Evolutionary conservation across 2,113 vertebrate species (phyloP).

Genomic region (Sylvia atricapilla): DNA sequence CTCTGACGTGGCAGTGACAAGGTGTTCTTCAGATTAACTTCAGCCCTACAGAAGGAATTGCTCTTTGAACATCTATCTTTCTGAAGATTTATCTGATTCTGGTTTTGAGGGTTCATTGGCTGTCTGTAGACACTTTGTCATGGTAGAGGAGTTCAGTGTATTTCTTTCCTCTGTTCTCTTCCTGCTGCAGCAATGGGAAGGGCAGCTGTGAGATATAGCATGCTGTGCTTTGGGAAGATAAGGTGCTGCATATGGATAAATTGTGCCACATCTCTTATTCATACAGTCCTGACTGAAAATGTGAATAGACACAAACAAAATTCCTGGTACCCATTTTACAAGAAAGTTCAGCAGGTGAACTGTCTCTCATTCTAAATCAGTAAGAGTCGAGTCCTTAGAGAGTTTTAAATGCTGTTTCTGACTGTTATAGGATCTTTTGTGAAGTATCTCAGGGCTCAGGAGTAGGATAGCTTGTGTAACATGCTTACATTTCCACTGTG

Average conservation of each 20-base stretch:
- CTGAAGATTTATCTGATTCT: background rate
- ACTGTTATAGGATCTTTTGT: background rate
- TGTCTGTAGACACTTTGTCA: background rate
- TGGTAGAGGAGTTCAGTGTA: background rate
- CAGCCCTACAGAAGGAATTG: background rate
- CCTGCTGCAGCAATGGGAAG: background rate
- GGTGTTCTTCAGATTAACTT: background rate
- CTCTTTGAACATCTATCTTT: background rate
- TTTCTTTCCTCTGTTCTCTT: background rate
- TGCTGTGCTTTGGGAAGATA: background rate
- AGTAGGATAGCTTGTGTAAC: background rate
- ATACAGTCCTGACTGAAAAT: background rate
- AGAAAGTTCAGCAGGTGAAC: conserved; percentile 14
- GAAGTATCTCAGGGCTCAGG: background rate
- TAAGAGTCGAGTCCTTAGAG: background rate
- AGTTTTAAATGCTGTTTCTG: background rate
- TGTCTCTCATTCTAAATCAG: conserved; percentile 32
- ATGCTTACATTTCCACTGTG: background rate
- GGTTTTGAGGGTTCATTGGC: background rate
- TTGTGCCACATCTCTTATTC: conserved; percentile 37
- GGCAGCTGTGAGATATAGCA: background rate
- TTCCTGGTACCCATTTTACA: background rate
- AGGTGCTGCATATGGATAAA: background rate
- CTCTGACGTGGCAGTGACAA: background rate
- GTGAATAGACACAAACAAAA: background rate